Percentiles rank a stretch among this genome's conserved stretches.
phyloP scores from a whole-genome alignment of 2,113 vertebrate genomes.

The Stegostoma tigrinum region DNA sequence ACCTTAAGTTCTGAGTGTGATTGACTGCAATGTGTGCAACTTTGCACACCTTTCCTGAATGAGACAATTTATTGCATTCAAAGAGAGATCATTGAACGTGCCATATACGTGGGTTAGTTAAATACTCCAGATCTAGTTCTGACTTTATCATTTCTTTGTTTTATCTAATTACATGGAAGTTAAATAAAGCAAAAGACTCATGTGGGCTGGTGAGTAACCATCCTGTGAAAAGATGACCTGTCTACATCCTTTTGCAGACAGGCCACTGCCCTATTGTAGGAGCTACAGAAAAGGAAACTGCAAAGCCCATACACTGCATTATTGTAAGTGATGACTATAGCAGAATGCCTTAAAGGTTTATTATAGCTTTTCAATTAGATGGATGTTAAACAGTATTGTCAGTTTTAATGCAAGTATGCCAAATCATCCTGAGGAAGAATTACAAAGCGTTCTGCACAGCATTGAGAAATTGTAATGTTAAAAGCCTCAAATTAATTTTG shows the following conservation, averaged over 20 bases:
- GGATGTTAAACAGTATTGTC: background rate
- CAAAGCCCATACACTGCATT: background rate
- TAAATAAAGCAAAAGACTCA: background rate
- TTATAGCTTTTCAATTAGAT: background rate
- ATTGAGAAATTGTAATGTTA: background rate
- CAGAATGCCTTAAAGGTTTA: background rate
- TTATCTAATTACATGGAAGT: background rate
- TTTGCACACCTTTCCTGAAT: conserved; percentile 6
- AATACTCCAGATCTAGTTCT: background rate
- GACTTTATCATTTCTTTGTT: background rate
- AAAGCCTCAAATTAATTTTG: background rate
- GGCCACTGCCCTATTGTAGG: background rate
- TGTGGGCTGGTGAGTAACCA: background rate
- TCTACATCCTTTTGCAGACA: background rate
- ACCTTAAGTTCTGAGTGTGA: background rate
- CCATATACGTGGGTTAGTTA: background rate
- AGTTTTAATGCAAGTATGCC: background rate
- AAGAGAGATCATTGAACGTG: background rate
- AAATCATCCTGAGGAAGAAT: background rate
- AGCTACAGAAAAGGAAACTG: background rate
- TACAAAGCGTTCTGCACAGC: background rate
- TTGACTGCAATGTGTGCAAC: background rate
- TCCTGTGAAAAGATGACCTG: background rate
- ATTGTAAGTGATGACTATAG: background rate
- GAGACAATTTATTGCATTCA: background rate